Evolutionary conservation across 23 tunicate genomes (phyloP).

Genomic region (Trididemnum clinides): DNA sequence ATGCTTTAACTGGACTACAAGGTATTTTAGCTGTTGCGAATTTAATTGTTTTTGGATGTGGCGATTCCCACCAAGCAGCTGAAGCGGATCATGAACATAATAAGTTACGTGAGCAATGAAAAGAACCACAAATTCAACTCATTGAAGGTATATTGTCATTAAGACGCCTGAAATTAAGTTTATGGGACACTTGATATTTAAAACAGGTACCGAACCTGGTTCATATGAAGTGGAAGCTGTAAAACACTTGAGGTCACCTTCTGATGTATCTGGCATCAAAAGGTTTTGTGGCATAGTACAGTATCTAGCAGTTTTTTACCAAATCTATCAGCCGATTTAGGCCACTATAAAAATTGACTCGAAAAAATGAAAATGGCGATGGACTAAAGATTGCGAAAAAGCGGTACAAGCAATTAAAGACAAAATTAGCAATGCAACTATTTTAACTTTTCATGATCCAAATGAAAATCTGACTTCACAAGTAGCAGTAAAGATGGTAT

Average conservation of each 20-base stretch:
- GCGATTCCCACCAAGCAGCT: neutral
- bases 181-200: constrained; percentile 7
- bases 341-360: neutral
- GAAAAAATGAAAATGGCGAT: constrained; percentile 8
- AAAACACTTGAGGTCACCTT: constrained; percentile 1
- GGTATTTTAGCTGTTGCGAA: constrained; percentile 20
- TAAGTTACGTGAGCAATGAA: neutral
- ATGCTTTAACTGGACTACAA: neutral
- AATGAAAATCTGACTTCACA: neutral
- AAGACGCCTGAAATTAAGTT: constrained; percentile 14
- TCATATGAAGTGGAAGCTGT: constrained; percentile 9
- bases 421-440: constrained; percentile 1
- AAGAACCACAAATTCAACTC: neutral
- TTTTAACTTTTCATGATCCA: neutral
- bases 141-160: constrained; percentile 4
- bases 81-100: neutral
- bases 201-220: constrained; percentile 2
- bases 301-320: constrained; percentile 19
- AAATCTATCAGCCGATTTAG: constrained; percentile 14
- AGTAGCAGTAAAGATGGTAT: constrained; percentile 17
- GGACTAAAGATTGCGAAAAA: constrained; percentile 3
- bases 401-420: neutral
- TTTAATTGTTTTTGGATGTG: constrained; percentile 12
- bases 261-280: constrained; percentile 13
- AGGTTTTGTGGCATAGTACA: constrained; percentile 20